Percentiles rank a stretch among this genome's conserved stretches.
Conservation (phyloP, 2,888 invertebrate species). For the Eilema depressum region DNA sequence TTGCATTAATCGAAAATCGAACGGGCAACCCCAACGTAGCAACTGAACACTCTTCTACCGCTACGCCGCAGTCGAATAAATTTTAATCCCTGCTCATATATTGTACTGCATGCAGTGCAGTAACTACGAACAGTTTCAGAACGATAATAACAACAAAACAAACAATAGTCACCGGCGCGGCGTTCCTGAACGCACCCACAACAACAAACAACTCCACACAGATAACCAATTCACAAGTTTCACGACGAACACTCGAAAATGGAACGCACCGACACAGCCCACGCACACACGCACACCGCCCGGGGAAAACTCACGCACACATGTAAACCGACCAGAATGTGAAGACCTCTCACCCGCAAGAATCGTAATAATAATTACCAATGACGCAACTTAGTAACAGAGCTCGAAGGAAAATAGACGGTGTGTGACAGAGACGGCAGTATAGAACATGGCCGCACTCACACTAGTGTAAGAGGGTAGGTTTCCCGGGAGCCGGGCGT, state of each 20-base stretch:
- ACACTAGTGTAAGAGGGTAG: conserved; percentile 67
- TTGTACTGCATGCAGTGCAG: conserved; percentile 46
- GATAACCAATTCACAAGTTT: conserved; percentile 81
- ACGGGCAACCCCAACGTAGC: not conserved
- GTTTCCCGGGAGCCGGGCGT: conserved; percentile 83
- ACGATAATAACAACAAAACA: conserved; percentile 82
- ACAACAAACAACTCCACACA: conserved; percentile 72
- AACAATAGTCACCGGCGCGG: conserved; percentile 69
- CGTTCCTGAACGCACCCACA: conserved; percentile 70
- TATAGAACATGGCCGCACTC: conserved; percentile 54
- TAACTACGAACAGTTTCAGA: conserved; percentile 61
- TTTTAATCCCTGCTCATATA: conserved; percentile 33
- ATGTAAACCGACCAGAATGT: conserved; percentile 41
- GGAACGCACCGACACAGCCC: conserved; percentile 67
- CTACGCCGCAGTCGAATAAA: not conserved
- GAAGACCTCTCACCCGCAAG: conserved; percentile 63
- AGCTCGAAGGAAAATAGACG: conserved; percentile 60
- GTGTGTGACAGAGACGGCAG: conserved; percentile 56
- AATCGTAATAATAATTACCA: conserved; percentile 37
- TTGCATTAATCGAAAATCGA: not conserved
- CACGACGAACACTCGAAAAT: conserved; percentile 73
- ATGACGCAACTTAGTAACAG: conserved; percentile 50
- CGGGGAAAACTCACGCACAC: conserved; percentile 76
- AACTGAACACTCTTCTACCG: not conserved
- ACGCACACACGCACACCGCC: conserved; percentile 66